Conservation (phyloP, 2,113 vertebrate species). For the Aldabrachelys gigantea region DNA sequence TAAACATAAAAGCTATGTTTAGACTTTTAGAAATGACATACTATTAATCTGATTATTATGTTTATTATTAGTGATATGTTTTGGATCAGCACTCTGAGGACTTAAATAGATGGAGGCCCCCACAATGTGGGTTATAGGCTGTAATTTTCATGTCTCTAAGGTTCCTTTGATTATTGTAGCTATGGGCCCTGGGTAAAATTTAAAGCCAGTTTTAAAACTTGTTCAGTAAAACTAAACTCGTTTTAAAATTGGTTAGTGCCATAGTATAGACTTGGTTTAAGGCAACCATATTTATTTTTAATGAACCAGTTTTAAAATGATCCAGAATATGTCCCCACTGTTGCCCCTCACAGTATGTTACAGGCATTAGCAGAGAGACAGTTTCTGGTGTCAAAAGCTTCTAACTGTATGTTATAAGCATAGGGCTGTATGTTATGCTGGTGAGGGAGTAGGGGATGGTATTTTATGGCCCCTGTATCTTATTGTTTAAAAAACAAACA, state of each 20-base stretch:
- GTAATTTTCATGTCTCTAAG: not conserved
- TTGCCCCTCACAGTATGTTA: not conserved
- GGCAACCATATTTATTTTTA: not conserved
- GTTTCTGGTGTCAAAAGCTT: not conserved
- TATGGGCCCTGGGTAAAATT: not conserved
- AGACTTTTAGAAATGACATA: not conserved
- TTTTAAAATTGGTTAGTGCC: not conserved
- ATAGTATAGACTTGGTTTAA: not conserved
- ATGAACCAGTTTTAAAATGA: not conserved
- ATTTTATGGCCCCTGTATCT: not conserved
- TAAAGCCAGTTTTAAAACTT: not conserved
- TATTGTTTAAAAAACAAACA: not conserved
- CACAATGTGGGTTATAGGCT: not conserved
- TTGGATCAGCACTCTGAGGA: not conserved
- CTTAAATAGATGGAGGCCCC: not conserved
- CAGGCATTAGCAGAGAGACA: not conserved
- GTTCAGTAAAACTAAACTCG: not conserved
- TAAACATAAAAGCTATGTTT: not conserved
- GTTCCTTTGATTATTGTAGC: not conserved
- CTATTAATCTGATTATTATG: not conserved
- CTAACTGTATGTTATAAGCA: not conserved
- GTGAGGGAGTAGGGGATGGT: not conserved
- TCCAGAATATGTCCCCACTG: not conserved
- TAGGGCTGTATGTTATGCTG: not conserved
- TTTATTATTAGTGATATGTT: not conserved